Evolutionary conservation across 1,140 invertebrate genomes (phyloP).

Genomic region (Heterodera schachtii): DNA sequence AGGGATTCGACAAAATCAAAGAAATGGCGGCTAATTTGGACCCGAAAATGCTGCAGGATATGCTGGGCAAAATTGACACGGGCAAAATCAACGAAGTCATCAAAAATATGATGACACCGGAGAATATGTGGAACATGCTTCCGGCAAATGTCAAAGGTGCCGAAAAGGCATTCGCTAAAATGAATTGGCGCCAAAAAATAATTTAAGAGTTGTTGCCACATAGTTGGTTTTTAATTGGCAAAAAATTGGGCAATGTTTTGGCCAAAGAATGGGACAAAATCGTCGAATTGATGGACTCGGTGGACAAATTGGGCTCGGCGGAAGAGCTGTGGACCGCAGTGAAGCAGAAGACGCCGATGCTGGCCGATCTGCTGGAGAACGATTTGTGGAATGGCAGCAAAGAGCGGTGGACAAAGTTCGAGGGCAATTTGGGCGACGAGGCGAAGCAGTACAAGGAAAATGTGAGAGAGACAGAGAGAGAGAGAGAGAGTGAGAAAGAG

Average conservation of each 20-base stretch:
- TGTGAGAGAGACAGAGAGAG: neutral
- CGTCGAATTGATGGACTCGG: neutral
- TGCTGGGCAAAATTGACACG: constrained; percentile 5
- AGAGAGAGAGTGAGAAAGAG: neutral
- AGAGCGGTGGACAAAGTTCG: neutral
- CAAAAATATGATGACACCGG: neutral
- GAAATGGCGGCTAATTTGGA: constrained; percentile 3
- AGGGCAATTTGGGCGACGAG: neutral
- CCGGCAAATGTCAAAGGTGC: neutral
- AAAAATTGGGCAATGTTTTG: neutral
- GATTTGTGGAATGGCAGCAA: neutral
- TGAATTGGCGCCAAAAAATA: too few species aligned
- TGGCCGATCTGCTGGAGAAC: neutral
- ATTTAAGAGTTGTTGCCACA: neutral
- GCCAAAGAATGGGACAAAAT: neutral
- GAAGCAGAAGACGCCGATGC: neutral
- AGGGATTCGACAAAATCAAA: neutral
- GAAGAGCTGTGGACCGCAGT: neutral
- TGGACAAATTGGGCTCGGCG: neutral
- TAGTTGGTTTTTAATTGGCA: neutral
- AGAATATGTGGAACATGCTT: neutral
- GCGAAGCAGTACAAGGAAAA: constrained; percentile 7
- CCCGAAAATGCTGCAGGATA: neutral
- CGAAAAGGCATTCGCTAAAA: neutral
- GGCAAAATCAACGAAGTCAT: neutral